phyloP scores from a whole-genome alignment of 1,140 invertebrate genomes.

The Diachasmimorpha longicaudata region DNA sequence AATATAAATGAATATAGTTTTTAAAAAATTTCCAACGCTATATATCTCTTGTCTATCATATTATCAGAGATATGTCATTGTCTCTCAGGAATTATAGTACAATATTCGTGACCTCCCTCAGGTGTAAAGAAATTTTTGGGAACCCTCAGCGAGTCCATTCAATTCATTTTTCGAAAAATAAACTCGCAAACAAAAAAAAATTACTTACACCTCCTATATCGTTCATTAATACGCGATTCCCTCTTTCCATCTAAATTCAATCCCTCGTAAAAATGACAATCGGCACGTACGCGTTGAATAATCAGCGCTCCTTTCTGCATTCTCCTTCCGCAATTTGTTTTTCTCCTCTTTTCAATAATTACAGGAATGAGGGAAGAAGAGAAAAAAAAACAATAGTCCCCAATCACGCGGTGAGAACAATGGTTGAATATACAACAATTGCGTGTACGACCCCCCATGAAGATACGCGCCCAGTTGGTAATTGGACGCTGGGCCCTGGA shows the following conservation, averaged over 20 bases:
- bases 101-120: no score
- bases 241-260: conserved; percentile 1
- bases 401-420: conserved; percentile 59
- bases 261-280: conserved; percentile 7
- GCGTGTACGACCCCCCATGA: conserved; percentile 62
- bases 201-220: neutral
- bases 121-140: no score
- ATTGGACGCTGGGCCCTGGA: conserved; percentile 53
- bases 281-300: conserved; percentile 12
- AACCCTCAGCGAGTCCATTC: no score
- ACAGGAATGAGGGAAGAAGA: conserved; percentile 36
- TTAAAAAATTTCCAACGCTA: no score
- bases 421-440: conserved; percentile 60
- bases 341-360: conserved; percentile 47
- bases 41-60: no score
- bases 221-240: neutral
- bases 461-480: conserved; percentile 57
- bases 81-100: no score
- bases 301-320: neutral
- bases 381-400: conserved; percentile 56
- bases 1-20: neutral
- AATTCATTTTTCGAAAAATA: no score
- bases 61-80: no score
- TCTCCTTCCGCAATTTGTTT: conserved; percentile 3
- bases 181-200: no score